phyloP scores from a whole-genome alignment of 1,140 invertebrate genomes.

The Heliothis virescens region DNA sequence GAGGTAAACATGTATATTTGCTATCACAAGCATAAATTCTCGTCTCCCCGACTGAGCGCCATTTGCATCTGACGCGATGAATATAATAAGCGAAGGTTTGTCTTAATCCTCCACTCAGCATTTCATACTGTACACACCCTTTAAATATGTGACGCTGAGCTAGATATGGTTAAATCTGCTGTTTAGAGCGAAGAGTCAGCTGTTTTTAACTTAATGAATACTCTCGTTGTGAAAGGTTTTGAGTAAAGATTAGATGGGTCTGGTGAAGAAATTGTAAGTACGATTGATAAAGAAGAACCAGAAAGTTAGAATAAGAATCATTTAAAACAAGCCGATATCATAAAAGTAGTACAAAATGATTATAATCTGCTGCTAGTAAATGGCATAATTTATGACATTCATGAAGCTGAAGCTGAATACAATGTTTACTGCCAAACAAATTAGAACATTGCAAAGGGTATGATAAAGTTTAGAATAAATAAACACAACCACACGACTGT shows the following conservation, averaged over 20 bases:
- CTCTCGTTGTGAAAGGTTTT: background rate
- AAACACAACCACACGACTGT: too few relatives aligned
- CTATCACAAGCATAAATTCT: slow-evolving; percentile 34
- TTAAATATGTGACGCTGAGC: slow-evolving; percentile 25
- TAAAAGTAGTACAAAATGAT: too few relatives aligned
- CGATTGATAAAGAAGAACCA: background rate
- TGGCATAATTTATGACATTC: too few relatives aligned
- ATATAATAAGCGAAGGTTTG: slow-evolving; percentile 43
- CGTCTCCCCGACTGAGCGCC: slow-evolving; percentile 26
- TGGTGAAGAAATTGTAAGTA: background rate
- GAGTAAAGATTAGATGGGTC: background rate
- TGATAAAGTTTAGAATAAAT: too few relatives aligned
- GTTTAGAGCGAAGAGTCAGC: slow-evolving; percentile 5
- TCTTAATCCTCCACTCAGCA: slow-evolving; percentile 44
- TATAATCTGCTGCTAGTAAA: too few relatives aligned
- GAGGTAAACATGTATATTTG: slow-evolving; percentile 23
- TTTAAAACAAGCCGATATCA: too few relatives aligned
- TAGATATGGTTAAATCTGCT: slow-evolving; percentile 13
- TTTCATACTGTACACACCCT: slow-evolving; percentile 19
- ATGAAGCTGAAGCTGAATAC: too few relatives aligned
- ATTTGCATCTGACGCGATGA: slow-evolving; percentile 31
- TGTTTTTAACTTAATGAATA: background rate
- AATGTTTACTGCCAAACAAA: too few relatives aligned
- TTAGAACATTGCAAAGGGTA: too few relatives aligned
- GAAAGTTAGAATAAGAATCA: background rate